These are phyloP conservation scores for Camptogramma bilineatum DNA, from an alignment of 2,888 invertebrate species.

Conservation along the genomic window DNA sequence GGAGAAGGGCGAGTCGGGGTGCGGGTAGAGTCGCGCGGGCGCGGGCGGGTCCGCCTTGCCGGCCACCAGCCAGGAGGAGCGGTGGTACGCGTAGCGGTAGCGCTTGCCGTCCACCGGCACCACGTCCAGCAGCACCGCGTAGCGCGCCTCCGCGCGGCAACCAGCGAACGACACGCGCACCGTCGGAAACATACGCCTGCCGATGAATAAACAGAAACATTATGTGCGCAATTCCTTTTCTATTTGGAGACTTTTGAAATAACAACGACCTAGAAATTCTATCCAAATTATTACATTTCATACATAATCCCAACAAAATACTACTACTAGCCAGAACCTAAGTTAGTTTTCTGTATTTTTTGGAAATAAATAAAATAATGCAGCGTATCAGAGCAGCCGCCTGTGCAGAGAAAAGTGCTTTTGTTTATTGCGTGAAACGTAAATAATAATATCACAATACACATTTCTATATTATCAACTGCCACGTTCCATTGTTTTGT, in stretches of 20 bases:
- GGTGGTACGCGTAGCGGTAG: constrained; percentile 99
- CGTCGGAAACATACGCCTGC: constrained; percentile 99
- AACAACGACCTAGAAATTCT: background rate
- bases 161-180: constrained; percentile 97
- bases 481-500: constrained; percentile 77
- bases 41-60: constrained; percentile 99
- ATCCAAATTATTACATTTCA: too few species aligned
- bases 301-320: too few species aligned
- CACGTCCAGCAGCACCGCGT: constrained; percentile 97
- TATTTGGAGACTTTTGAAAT: background rate
- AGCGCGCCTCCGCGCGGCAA: constrained; percentile 92
- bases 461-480: constrained; percentile 62
- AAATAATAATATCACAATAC: constrained; percentile 50
- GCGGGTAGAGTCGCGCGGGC: constrained; percentile 96
- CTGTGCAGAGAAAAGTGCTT: constrained; percentile 8
- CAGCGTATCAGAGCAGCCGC: background rate
- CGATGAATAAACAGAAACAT: constrained; percentile 43
- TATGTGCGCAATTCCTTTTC: constrained; percentile 24
- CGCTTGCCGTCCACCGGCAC: constrained; percentile 98
- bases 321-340: too few species aligned
- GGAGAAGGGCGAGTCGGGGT: constrained; percentile 98
- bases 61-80: constrained; percentile 98
- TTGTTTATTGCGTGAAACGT: constrained; percentile 43
- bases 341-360: too few species aligned
- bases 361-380: too few species aligned